Base-by-base conservation (phyloP, 2,888 invertebrate genomes). In the Agriotes lineatus region DNA sequence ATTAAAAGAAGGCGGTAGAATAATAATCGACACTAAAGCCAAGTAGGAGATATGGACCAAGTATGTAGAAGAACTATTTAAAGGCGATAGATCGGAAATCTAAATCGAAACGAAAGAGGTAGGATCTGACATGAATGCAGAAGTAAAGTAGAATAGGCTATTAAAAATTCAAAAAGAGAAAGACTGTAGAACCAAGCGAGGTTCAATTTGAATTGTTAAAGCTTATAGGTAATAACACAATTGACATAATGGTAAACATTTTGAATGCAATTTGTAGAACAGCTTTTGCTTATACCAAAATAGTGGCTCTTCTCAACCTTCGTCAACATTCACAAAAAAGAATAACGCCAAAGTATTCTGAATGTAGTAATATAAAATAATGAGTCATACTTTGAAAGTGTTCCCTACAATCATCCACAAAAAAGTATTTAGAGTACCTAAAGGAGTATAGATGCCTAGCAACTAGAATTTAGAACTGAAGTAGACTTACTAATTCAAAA, bases 381-480 rank as follows among this genome's bases (percentile, higher is more conserved):
- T 37, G 57, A 37, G 57, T n/a, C 39, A 57, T n/a, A 57, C 20
- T 12, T 22, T 57, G 19, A 57, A 57, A 20, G 39, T 57, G 16
- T 57, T 57, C 39, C 14, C 39, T 37, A 57, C 37, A 12, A 57
- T 37, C 20, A 57, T 57, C 3, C 22, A 57, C n/a, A 57, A 57
- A 18, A 19, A 20, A 19, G 22, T 57, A 39, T 57, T 19, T 37
- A 48, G 25, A 14, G 12, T 22, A n/a, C 48, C 25, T 25, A 12
- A 48, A 22, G 48, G 25, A 48, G n/a, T 12, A 48, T 48, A 25
- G 39, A 19, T 57, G 16, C 3, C 39, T 22, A 20, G 12, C 57
- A 57, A 22, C 2, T 57, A 10, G 57, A 22, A 39, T 37, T 57
- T 22, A 39, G 57, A 12, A 42, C 6, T 6, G 42, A 22, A 42